These are phyloP conservation scores for Syngnathoides biaculeatus DNA, from an alignment of 2,113 vertebrate genomes.

Conservation along the genomic window DNA sequence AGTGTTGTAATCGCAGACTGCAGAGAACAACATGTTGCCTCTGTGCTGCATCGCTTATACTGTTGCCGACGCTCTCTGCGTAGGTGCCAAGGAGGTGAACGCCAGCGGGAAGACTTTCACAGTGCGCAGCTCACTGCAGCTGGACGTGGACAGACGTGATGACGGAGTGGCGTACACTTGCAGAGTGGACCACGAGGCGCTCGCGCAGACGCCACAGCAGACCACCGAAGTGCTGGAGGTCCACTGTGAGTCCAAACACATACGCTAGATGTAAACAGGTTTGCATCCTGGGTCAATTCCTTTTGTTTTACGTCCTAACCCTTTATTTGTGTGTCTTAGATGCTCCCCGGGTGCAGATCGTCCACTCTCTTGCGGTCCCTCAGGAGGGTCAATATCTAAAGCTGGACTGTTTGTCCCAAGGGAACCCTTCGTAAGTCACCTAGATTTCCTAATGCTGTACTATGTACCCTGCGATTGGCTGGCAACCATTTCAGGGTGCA, in stretches of 20 bases:
- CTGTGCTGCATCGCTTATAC: neutral
- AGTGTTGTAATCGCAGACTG: neutral
- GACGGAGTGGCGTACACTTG: constrained; percentile 92
- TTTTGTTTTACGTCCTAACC: neutral
- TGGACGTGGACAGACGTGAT: constrained; percentile 87
- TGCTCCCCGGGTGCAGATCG: constrained; percentile 91
- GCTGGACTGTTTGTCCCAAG: constrained; percentile 95
- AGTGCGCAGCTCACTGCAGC: constrained; percentile 89
- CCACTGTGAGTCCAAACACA: constrained; percentile 86
- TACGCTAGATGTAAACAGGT: constrained; percentile 8
- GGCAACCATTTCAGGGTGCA: too few relatives aligned
- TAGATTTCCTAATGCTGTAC: too few relatives aligned
- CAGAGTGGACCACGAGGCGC: constrained; percentile 92
- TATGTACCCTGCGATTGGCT: too few relatives aligned
- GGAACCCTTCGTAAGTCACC: constrained; percentile 94
- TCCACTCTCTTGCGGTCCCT: constrained; percentile 82
- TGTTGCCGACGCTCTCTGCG: constrained; percentile 50
- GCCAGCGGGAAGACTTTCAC: constrained; percentile 93
- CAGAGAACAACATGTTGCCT: neutral
- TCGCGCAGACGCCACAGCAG: constrained; percentile 85
- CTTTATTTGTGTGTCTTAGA: constrained; percentile 71
- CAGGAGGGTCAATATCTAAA: constrained; percentile 94
- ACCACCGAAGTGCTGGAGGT: constrained; percentile 94
- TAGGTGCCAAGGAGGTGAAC: constrained; percentile 91
- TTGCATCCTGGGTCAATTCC: neutral